Conservation (phyloP, 2,888 invertebrate species). For the Leptinotarsa juncta region DNA sequence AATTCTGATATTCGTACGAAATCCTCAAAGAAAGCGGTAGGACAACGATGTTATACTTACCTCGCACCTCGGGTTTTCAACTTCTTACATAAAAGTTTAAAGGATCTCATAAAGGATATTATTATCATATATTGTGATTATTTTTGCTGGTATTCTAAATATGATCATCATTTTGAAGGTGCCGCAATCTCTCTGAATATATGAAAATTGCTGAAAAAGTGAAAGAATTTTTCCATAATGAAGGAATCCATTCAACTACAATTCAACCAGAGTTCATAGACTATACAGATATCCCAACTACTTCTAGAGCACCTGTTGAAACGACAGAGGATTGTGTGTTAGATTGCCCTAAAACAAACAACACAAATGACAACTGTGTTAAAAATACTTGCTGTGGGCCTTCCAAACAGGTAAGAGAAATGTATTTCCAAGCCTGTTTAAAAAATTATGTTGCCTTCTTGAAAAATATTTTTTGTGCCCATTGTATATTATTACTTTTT, state of each 20-base stretch:
- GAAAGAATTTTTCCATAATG: constrained; percentile 97
- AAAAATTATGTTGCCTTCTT: too few relatives aligned
- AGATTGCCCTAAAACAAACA: constrained; percentile 86
- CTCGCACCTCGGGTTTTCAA: too few relatives aligned
- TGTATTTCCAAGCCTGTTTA: too few relatives aligned
- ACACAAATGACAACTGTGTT: constrained; percentile 73
- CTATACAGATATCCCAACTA: constrained; percentile 69
- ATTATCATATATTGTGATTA: too few relatives aligned
- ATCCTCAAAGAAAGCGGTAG: too few relatives aligned
- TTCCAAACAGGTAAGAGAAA: constrained; percentile 75
- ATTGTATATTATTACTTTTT: too few relatives aligned
- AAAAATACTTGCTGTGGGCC: constrained; percentile 91
- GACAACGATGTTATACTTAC: too few relatives aligned
- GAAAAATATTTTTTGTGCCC: too few relatives aligned
- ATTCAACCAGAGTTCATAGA: constrained; percentile 98
- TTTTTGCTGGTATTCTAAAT: background rate
- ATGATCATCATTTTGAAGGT: constrained; percentile 67
- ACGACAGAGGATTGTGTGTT: constrained; percentile 81
- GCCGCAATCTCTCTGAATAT: constrained; percentile 93
- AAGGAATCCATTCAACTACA: constrained; percentile 98
- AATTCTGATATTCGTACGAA: too few relatives aligned
- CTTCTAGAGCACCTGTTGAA: constrained; percentile 64
- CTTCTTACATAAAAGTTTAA: too few relatives aligned
- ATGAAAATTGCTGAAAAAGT: constrained; percentile 97
- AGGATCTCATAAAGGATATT: too few relatives aligned